These are phyloP conservation scores for Probosciger aterrimus DNA, from an alignment of 2,113 vertebrate species.

Conservation along the genomic window DNA sequence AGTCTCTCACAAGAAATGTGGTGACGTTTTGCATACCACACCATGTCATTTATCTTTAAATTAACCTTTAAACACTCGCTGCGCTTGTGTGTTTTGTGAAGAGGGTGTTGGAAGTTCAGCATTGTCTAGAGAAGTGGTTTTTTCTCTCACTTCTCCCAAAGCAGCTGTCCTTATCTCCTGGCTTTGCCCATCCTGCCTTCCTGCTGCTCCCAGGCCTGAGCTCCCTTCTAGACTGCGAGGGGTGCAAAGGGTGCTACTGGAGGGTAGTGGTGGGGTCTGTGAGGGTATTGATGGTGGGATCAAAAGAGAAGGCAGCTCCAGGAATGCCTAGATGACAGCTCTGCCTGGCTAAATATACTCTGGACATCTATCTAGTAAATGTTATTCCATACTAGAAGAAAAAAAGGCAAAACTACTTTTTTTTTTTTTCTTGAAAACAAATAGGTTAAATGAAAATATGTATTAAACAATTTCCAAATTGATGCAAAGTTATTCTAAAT, in stretches of 20 bases:
- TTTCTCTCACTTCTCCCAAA: not conserved
- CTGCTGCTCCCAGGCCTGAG: not conserved
- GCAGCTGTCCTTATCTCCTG: not conserved
- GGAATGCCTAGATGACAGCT: not conserved
- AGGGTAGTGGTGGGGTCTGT: not conserved
- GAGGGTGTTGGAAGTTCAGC: not conserved
- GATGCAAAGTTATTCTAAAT: not conserved
- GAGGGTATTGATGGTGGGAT: not conserved
- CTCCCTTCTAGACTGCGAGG: not conserved
- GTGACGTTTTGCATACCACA: not conserved
- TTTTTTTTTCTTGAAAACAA: not conserved
- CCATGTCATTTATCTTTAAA: not conserved
- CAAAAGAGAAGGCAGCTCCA: not conserved
- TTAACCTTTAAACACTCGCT: not conserved
- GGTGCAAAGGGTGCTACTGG: fast-evolving
- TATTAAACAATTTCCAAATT: not conserved
- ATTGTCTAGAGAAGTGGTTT: not conserved
- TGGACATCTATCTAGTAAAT: not conserved
- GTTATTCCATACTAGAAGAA: not conserved
- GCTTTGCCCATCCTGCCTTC: not conserved
- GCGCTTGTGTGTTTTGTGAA: fast-evolving
- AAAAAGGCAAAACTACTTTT: not conserved
- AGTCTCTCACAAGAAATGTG: not conserved
- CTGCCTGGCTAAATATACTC: not conserved
- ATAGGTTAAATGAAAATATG: not conserved